Conservation (phyloP, 1,140 invertebrate genomes). For the Heliconius hermathena region DNA sequence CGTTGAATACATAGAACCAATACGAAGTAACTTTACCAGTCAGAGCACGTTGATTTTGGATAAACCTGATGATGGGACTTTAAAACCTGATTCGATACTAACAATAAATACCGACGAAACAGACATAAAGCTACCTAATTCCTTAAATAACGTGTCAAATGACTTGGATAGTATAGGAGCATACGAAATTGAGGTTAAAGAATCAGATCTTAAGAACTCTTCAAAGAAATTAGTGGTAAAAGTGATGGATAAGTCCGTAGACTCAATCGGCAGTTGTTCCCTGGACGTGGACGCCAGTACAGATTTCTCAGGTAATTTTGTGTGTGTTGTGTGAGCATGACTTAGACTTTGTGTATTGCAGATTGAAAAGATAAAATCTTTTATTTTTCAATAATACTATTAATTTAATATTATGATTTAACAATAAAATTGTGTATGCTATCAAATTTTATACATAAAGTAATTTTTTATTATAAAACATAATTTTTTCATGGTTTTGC, state of each 20-base stretch:
- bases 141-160: conserved; percentile 61
- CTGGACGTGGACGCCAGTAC: conserved; percentile 90
- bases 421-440: not conserved
- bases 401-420: too few species aligned
- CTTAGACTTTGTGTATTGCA: conserved; percentile 29
- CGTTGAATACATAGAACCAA: conserved; percentile 77
- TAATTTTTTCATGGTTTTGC: not conserved
- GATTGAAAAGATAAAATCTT: not conserved
- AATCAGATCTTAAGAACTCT: conserved; percentile 68
- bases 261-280: conserved; percentile 91
- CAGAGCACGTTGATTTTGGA: conserved; percentile 74
- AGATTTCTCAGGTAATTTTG: conserved; percentile 88
- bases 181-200: conserved; percentile 76
- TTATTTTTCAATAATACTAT: too few species aligned
- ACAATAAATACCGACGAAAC: conserved; percentile 73
- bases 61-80: conserved; percentile 49
- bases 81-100: conserved; percentile 64
- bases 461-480: not conserved
- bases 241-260: conserved; percentile 86
- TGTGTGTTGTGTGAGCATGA: conserved; percentile 44
- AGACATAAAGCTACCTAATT: conserved; percentile 72
- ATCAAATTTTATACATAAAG: not conserved
- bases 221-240: conserved; percentile 75
- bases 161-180: conserved; percentile 72
- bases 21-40: conserved; percentile 75